Evolutionary conservation across 2,113 vertebrate species (phyloP), one percentile per base, ranked within the genome.

Genomic region (Silurus glanis): DNA sequence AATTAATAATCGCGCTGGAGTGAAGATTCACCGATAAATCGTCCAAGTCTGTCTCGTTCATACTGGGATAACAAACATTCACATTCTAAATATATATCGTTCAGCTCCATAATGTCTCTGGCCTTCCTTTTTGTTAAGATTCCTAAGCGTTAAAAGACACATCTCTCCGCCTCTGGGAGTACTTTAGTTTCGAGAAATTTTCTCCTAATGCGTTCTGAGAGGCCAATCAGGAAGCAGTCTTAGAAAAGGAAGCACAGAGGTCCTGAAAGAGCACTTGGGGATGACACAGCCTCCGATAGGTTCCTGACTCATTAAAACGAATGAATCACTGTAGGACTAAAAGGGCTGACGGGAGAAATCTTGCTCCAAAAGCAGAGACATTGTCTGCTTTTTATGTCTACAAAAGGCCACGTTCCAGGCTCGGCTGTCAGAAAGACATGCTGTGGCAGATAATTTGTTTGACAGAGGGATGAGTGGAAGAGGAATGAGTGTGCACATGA

Each of bases 1-100:
- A 81, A 89, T 85, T 78, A 88, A 87, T 84, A 78, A 88, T 81
- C 75, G 66, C 87, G 82, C 67, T 82, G 71, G 80, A 67, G 85
- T 85, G 59, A 80, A 74, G 37, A 84, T 83, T 67, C 67, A 49
- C 19, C 5, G 12, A 69, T 83, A 83, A 86, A 78, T 80, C 19
- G 23, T 51, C 67, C 21, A 9, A 56, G 37, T 62, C 19, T 59
- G 25, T 23, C 55, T 80, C 17, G 10, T 10, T 37, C 25, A 14
- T 12, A 5, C 4, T 37, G 7, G 76, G 25, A 80, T 80, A 58
- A 80, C 37, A 80, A 28, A 45, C 51, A 75, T 21, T 25, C 23
- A 25, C 28, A 56, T 80, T 55, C 4, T 37, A 37, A 19, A 59
- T 80, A 45, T 59, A 59, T 82, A 37, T n/a, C 62, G 25, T 25